phyloP scores from a whole-genome alignment of 2,888 invertebrate genomes.

The Aromia moschata region DNA sequence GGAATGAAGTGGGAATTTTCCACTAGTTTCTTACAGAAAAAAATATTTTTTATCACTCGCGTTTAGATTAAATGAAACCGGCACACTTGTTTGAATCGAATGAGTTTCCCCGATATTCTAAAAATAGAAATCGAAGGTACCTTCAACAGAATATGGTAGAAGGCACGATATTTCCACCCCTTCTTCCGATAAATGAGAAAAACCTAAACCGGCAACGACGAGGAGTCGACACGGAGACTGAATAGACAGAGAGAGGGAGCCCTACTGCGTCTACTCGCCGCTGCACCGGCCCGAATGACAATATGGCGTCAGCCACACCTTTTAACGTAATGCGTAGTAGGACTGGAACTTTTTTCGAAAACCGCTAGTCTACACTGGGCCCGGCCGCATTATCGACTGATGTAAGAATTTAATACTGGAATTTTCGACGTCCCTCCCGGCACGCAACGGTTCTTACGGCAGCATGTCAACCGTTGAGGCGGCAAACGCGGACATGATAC shows the following conservation, averaged over 20 bases:
- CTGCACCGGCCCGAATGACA: constrained; percentile 51
- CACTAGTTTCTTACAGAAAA: background rate
- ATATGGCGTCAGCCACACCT: constrained; percentile 64
- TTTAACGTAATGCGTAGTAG: constrained; percentile 59
- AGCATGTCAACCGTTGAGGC: constrained; percentile 5
- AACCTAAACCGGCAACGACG: constrained; percentile 28
- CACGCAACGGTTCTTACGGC: background rate
- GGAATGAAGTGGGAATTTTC: constrained; percentile 2
- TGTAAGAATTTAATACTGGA: constrained; percentile 3
- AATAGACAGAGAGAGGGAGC: constrained; percentile 29
- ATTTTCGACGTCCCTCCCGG: constrained; percentile 1
- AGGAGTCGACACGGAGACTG: constrained; percentile 30
- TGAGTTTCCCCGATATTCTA: constrained; percentile 43
- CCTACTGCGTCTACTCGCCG: constrained; percentile 35
- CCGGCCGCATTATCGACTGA: constrained; percentile 22
- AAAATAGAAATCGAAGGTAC: constrained; percentile 47
- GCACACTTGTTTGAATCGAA: constrained; percentile 3
- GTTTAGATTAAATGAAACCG: background rate
- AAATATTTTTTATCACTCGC: background rate
- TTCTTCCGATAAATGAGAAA: constrained; percentile 48
- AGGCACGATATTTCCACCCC: constrained; percentile 52
- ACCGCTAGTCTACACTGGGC: constrained; percentile 2
- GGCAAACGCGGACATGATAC: constrained; percentile 40
- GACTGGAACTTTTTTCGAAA: constrained; percentile 27
- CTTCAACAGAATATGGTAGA: constrained; percentile 30